Percentiles rank a stretch among this genome's conserved stretches.
These are phyloP conservation scores for Caenorhabditis plicata DNA, from an alignment of 2,888 invertebrate genomes.

Conservation along the genomic window DNA sequence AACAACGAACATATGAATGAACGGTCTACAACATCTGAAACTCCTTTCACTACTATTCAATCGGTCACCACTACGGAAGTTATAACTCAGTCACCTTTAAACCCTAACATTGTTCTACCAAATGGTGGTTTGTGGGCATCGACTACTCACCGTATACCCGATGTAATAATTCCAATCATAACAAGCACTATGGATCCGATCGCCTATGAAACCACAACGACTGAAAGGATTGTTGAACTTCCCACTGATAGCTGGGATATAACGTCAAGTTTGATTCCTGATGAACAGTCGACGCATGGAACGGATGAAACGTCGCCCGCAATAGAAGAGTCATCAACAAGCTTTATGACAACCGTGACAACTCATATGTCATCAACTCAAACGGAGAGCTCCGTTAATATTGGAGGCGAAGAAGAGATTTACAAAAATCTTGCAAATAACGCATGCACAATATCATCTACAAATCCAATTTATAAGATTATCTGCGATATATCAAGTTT, in stretches of 20 bases:
- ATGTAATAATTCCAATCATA: slow-evolving; percentile 13
- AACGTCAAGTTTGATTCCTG: not conserved
- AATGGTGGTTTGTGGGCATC: too few species aligned
- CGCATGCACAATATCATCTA: too few species aligned
- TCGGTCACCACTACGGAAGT: not conserved
- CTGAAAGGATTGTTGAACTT: not conserved
- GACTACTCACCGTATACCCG: slow-evolving; percentile 9
- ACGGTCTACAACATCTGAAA: not conserved
- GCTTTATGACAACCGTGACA: slow-evolving; percentile 1
- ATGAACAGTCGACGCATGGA: slow-evolving; percentile 1
- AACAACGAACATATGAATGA: too few species aligned
- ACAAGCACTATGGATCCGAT: slow-evolving; percentile 4
- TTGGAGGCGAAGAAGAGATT: too few species aligned
- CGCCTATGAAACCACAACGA: not conserved
- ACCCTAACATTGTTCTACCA: too few species aligned
- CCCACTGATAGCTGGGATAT: not conserved
- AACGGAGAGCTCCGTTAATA: too few species aligned
- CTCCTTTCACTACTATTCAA: not conserved
- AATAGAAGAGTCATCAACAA: slow-evolving; percentile 6
- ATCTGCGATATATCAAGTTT: slow-evolving; percentile 3
- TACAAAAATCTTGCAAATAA: too few species aligned
- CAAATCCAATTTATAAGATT: slow-evolving; percentile 1
- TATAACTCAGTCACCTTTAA: slow-evolving; percentile 3
- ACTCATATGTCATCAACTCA: slow-evolving; percentile 6
- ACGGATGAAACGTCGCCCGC: not conserved